These are phyloP conservation scores for Urocynchramus pylzowi DNA, from an alignment of 2,113 vertebrate genomes.

Conservation along the genomic window DNA sequence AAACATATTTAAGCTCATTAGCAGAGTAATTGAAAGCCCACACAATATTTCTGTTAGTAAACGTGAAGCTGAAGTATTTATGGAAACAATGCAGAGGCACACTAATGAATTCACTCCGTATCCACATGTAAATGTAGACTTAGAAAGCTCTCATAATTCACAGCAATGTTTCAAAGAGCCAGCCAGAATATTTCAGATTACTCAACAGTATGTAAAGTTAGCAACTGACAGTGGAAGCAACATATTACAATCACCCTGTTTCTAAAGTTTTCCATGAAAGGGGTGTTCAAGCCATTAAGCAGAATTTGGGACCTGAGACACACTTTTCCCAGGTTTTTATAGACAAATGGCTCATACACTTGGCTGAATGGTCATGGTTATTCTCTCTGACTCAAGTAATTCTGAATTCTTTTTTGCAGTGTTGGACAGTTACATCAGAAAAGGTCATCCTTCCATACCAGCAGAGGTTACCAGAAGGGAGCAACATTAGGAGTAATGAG, in stretches of 20 bases:
- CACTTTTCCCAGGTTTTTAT: not conserved
- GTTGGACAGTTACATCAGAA: not conserved
- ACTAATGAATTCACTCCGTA: not conserved
- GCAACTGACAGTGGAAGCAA: not conserved
- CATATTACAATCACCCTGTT: not conserved
- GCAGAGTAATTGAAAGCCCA: not conserved
- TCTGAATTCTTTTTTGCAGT: not conserved
- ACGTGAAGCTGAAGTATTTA: slow-evolving; percentile 13
- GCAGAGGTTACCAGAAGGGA: not conserved
- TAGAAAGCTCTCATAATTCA: slow-evolving; percentile 7
- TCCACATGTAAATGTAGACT: not conserved
- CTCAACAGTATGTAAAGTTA: not conserved
- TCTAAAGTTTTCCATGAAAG: not conserved
- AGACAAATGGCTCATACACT: not conserved
- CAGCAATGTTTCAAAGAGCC: not conserved
- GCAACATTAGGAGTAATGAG: not conserved
- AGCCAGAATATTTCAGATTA: not conserved
- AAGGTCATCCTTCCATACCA: not conserved
- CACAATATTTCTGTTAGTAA: not conserved
- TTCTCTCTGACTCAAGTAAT: not conserved
- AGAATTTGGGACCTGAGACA: not conserved
- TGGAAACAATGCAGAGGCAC: slow-evolving; percentile 7
- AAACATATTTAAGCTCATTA: slow-evolving; percentile 17
- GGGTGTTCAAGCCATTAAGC: not conserved
- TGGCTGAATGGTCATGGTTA: not conserved